Percentiles rank a stretch among this genome's conserved stretches.
Conservation (phyloP, 2,888 invertebrate genomes). For the Acronicta aceris region DNA sequence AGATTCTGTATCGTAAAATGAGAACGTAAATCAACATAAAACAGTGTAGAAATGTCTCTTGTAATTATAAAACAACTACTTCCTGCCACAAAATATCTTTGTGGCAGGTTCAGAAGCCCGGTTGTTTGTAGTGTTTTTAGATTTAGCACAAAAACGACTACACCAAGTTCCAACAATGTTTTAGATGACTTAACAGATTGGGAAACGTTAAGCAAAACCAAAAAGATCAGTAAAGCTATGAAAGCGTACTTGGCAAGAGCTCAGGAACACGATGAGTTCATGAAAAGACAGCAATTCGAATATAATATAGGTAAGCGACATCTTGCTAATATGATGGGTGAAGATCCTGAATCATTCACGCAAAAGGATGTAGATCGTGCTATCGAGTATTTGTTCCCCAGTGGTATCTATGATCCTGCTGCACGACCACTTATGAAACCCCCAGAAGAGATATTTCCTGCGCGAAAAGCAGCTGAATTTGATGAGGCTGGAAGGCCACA, state of each 20-base stretch:
- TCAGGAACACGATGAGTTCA: conserved; percentile 94
- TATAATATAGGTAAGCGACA: conserved; percentile 98
- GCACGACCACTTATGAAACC: conserved; percentile 97
- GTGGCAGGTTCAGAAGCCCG: conserved; percentile 57
- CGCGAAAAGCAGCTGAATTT: conserved; percentile 96
- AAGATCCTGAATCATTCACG: conserved; percentile 96
- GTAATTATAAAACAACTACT: conserved; percentile 67
- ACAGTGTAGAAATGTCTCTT: conserved; percentile 66
- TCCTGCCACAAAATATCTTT: conserved; percentile 61
- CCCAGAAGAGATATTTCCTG: conserved; percentile 96
- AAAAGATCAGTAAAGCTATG: conserved; percentile 96
- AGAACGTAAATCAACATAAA: not conserved
- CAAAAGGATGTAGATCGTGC: conserved; percentile 96
- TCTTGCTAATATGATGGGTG: conserved; percentile 99
- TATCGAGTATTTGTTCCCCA: conserved; percentile 98
- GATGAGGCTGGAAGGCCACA: conserved; percentile 96
- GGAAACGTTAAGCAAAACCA: conserved; percentile 85
- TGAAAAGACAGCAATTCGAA: conserved; percentile 93
- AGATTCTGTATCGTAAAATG: not conserved
- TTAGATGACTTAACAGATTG: conserved; percentile 77
- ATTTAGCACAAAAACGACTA: conserved; percentile 65
- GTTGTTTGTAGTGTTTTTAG: conserved; percentile 59
- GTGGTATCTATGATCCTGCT: conserved; percentile 95
- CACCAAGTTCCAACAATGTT: conserved; percentile 57
- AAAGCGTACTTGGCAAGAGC: conserved; percentile 95